Base-by-base conservation (phyloP, 2,888 invertebrate species). In the Thelaira solivaga region DNA sequence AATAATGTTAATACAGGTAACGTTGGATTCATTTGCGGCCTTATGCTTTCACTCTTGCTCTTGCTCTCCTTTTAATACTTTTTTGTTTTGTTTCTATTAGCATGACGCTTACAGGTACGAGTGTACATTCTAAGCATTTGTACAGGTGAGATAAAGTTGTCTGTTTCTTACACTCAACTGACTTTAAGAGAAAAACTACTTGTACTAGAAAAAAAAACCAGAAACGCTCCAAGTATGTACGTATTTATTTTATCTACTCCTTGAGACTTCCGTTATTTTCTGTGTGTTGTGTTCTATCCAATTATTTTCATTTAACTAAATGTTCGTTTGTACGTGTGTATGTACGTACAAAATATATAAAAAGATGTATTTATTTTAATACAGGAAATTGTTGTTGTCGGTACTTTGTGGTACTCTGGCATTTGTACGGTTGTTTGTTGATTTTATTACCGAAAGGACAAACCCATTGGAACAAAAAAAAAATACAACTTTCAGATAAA, bases 321-420 rank as follows among this genome's bases (percentile, higher is more conserved):
- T 55, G 4, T 49, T 36, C 7, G 7, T 2, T 13, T 11, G 8
- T 36, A 16, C 11, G 26, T 43, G 18, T 31, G 47, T 55, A 20
- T 29, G 8, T 13, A 26, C 29, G 24, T 45, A 41, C 6, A 45
- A 24, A 39, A 13, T n/a, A 16, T 41, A 34, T 13, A 51, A 61
- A 39, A 53, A 47, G 16, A 67, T 2, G 11, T 49, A 49, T 67
- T 59, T 39, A 71, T 41, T 67, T 49, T 2, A 11, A 61, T 67
- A 47, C 26, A 55, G 26, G 45, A 64, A 34, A 26, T n/a, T 22
- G 20, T 49, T 76, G 18, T 61, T 77, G 49, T 29, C 67, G 75
- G 51, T 69, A 75, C 80, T 81, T 73, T 73, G 64, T 77, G 75
- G 62, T 61, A 77, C 53, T 43, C 26, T 69, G 62, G 47, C 75